phyloP scores from a whole-genome alignment of 2,888 invertebrate genomes.

The Mesodorylaimus sp. region DNA sequence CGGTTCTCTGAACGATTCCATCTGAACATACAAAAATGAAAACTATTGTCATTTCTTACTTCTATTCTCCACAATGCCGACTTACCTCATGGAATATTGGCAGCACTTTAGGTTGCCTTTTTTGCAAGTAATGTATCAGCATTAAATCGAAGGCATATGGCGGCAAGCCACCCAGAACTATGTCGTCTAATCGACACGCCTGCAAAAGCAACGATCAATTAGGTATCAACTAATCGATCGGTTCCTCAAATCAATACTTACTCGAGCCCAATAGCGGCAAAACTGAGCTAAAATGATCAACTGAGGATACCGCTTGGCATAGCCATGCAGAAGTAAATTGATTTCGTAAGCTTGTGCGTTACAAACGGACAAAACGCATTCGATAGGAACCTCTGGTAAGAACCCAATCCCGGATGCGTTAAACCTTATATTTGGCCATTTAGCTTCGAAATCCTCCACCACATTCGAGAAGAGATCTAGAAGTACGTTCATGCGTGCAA shows the following conservation, averaged over 20 bases:
- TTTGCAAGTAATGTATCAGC: conserved; percentile 39
- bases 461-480: conserved; percentile 19
- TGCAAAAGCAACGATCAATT: conserved; percentile 16
- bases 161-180: conserved; percentile 36
- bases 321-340: conserved; percentile 22
- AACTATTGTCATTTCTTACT: neutral
- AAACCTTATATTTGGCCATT: conserved; percentile 24
- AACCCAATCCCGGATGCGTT: conserved; percentile 18
- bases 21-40: neutral
- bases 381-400: too few relatives aligned
- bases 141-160: conserved; percentile 37
- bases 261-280: conserved; percentile 1
- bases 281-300: conserved; percentile 4
- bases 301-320: conserved; percentile 25
- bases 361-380: conserved; percentile 28
- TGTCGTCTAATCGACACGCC: conserved; percentile 35
- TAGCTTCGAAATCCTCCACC: conserved; percentile 30
- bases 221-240: neutral
- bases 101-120: conserved; percentile 27
- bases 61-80: neutral
- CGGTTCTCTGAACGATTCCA: too few relatives aligned
- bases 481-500: too few relatives aligned
- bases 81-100: conserved; percentile 30
- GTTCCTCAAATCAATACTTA: too few relatives aligned
- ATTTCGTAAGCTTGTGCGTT: conserved; percentile 24